Evolutionary conservation across 2,113 vertebrate genomes (phyloP).

Genomic region (Sarotherodon lohbergeri): DNA sequence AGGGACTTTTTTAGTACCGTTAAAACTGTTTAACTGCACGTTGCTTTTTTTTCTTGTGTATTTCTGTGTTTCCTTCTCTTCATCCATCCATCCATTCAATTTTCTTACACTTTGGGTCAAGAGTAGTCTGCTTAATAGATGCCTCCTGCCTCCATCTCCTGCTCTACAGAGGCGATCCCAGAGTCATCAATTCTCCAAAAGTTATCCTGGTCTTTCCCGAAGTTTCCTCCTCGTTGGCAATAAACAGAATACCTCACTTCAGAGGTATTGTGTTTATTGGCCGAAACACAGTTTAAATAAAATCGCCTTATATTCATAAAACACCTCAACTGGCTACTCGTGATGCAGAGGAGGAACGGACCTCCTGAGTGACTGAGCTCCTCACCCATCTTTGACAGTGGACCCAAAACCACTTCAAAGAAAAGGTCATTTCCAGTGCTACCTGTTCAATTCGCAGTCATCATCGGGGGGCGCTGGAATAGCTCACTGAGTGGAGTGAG

Average conservation of each 20-base stretch:
- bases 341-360: background rate
- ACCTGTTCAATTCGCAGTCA: background rate
- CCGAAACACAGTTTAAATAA: background rate
- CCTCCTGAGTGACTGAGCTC: background rate
- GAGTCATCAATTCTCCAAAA: background rate
- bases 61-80: background rate
- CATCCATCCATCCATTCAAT: background rate
- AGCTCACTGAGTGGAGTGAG: background rate
- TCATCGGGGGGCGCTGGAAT: background rate
- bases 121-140: background rate
- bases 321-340: no score
- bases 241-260: rapidly evolving
- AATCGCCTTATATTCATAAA: rapidly evolving
- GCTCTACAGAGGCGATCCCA: background rate
- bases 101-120: background rate
- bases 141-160: background rate
- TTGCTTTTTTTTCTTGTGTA: background rate
- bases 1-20: background rate
- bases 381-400: background rate
- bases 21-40: background rate
- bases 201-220: background rate
- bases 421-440: background rate
- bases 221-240: background rate
- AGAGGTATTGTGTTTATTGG: background rate
- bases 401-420: background rate